Percentiles rank a stretch among this genome's conserved stretches.
Conservation (phyloP, 2,797 vertebrate species). For the Melanotaenia pygmaea region DNA sequence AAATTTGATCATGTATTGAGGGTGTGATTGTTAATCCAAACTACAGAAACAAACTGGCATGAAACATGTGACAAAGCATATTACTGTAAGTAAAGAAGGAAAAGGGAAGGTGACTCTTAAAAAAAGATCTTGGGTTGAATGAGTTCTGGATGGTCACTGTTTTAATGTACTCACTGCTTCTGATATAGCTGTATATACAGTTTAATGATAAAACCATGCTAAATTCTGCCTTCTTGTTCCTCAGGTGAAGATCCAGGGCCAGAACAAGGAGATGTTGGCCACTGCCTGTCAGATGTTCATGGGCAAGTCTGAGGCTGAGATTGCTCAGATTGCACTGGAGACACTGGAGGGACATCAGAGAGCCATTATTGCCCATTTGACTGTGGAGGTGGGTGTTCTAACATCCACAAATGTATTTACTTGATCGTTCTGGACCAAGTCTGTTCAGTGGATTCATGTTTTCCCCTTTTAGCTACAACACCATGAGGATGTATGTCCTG, state of each 20-base stretch:
- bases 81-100: too few species aligned
- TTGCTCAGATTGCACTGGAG: constrained; percentile 91
- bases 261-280: constrained; percentile 97
- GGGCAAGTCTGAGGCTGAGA: constrained; percentile 90
- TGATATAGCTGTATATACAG: background rate
- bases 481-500: too few species aligned
- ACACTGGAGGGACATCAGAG: constrained; percentile 97
- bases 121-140: too few species aligned
- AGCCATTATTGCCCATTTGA: constrained; percentile 96
- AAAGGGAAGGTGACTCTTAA: too few species aligned
- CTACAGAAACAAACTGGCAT: too few species aligned
- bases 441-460: constrained; percentile 1
- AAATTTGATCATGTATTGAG: background rate
- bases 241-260: constrained; percentile 96
- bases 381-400: constrained; percentile 87
- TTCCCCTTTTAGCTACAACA: too few species aligned
- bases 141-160: too few species aligned
- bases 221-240: background rate
- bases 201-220: background rate
- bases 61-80: too few species aligned
- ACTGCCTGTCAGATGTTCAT: constrained; percentile 97
- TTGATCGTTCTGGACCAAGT: background rate
- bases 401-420: background rate
- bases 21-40: too few species aligned
- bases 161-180: background rate